Conservation (phyloP, 2,888 invertebrate species). For the Siphlonurus alternatus region DNA sequence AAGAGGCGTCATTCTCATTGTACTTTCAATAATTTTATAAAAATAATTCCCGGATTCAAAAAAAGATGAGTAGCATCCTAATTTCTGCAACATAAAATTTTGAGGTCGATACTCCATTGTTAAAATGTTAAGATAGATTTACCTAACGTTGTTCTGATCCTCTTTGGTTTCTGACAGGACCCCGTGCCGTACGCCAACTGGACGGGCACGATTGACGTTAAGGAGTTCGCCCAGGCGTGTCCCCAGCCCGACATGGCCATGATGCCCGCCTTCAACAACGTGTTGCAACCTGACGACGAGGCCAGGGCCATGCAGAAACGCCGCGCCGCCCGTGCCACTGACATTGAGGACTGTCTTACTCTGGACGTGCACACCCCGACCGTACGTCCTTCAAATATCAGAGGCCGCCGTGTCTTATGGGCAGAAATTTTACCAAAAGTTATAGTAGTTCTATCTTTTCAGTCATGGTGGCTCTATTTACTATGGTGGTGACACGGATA, state of each 20-base stretch:
- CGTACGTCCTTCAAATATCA: too few relatives aligned
- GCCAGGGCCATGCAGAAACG: neutral
- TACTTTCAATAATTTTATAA: too few relatives aligned
- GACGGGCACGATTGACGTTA: neutral
- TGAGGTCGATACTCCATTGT: neutral
- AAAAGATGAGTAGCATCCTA: too few relatives aligned
- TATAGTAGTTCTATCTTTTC: too few relatives aligned
- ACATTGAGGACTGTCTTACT: neutral
- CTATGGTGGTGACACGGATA: too few relatives aligned
- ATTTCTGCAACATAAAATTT: too few relatives aligned
- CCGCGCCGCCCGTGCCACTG: neutral
- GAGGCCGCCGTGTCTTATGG: too few relatives aligned
- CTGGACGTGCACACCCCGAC: neutral
- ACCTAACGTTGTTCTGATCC: neutral
- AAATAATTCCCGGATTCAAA: too few relatives aligned
- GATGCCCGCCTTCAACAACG: neutral
- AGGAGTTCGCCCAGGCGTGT: neutral
- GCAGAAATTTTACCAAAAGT: too few relatives aligned
- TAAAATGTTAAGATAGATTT: neutral
- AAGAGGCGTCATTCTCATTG: too few relatives aligned
- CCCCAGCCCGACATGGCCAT: neutral
- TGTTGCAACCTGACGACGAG: neutral
- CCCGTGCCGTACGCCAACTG: neutral
- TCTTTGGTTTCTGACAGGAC: neutral
- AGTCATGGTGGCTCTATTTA: too few relatives aligned